Evolutionary conservation across 2,113 vertebrate species (phyloP), one percentile per base, ranked within the genome.

Genomic region (Erythrocercus mccallii): DNA sequence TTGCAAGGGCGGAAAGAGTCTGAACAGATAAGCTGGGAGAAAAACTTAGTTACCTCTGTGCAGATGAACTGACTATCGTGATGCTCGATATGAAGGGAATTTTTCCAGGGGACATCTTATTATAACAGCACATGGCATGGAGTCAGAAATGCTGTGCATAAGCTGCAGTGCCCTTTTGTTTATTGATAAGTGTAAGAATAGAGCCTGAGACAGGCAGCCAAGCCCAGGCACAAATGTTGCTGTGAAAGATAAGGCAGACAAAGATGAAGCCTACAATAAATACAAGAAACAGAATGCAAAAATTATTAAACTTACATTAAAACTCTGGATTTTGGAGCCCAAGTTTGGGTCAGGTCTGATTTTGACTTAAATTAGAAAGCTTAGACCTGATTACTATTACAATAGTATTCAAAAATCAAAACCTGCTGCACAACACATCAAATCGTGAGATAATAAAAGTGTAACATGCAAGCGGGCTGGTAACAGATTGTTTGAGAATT

Each of bases 141-240:
- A 96, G 93, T 97, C 94, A 96, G 95, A 96, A 92, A 96, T 78
- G 64, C 72, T 81, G 65, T 84, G 69, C 79, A 50, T 27, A 95
- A 95, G 81, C 90, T 11, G 15, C 90, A 73, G 68, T 97, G 93
- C 85, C 92, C 95, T 96, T 97, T 95, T 94, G 96, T 86, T 93
- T 93, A 95, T 97, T 96, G 92, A 95, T 94, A 96, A 96, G 90
- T 73, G 50, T 73, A 90, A 95, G 93, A 92, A 96, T 50, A 95
- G 96, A 96, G 82, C 30, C 82, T 50, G 92, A 94, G 82, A 90
- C 60, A 90, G 79, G 71, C 90, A 83, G 82, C 53, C 22, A 4
- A 74, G 76, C 60, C 69, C 92, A 84, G 76, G 82, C 82, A 93
- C 1, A 5, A 86, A 78, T 1, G 15, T 27, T 96, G 51, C 64